Base-by-base conservation (phyloP, 2,888 invertebrate species). In the Junonia oenone region DNA sequence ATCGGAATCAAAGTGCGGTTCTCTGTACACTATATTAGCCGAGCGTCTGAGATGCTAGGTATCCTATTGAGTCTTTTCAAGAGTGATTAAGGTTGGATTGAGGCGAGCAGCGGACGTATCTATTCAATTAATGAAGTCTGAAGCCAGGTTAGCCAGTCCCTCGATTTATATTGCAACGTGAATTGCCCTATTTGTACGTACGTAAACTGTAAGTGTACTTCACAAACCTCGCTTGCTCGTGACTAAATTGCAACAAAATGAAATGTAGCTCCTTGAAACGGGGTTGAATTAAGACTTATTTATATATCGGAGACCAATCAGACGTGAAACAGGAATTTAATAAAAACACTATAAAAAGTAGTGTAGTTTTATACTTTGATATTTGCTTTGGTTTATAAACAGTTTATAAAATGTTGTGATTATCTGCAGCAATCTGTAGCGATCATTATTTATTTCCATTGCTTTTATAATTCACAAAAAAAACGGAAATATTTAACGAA, bases 121-220 rank as follows among this genome's bases (percentile, higher is more conserved):
- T 83, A 89, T 89, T 86, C 85, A 90, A 90, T 90, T 89, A 90
- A 85, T 81, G 71, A 71, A 78, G 75, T 74, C 79, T 73, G 74
- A 67, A 75, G 68, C 69, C 75, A 79, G 78, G 76, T 78, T 75
- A 68, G 73, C 69, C 69, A 72, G 74, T 72, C 67, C 72, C 73
- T 78, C 77, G 76, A 82, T 86, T 81, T 84, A 83, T 81, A 83
- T 78, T 77, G 82, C 81, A 82, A 74, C 72, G 72, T 75, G 78
- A 83, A 86, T 84, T 83, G 71, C 73, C 68, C 72, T 81, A 83
- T 83, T 84, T 80, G 78, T 78, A 75, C 69, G 72, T 70, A 72
- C 67, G 66, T 63, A 63, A 61, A 65, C 62, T 67, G 58, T 62
- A 62, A 66, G 59, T 63, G 70, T 65, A 66, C 67, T 68, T 68